Base-by-base conservation (phyloP, 1,140 invertebrate genomes). In the Eumaeus atala region DNA sequence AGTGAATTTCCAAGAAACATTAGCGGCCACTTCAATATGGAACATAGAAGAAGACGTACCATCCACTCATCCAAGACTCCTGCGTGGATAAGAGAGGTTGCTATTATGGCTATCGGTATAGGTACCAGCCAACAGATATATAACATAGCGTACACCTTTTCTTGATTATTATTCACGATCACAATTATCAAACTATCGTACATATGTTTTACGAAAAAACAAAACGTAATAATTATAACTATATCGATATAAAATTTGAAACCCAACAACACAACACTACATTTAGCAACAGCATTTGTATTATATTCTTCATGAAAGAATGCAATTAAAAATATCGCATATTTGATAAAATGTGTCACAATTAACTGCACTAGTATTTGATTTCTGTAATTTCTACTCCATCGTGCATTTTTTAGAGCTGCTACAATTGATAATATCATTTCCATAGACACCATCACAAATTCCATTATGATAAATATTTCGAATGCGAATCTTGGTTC, bases 141-240 rank as follows among this genome's bases (percentile, higher is more conserved):
- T 16, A 73, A 52, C 33, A 75, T 67, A 65, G 61, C 74, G 17
- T 67, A 67, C n/a, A 85, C 69, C 50, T 58, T 74, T 37, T 65
- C 63, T 48, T 70, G 64, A 21, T 64, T 80, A 56, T 77, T 69
- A 58, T 74, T 78, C 7, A 85, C 72, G 51, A 85, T 59, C 0
- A 85, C 73, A 56, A 80, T 70, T 52, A 85, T 77, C 51, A 85
- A 59, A 56, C 70, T 78, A 49, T 85, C 73, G 48, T 83, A 82
- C 77, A 85, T 85, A 51, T 85, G 79, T 49, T 76, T 82, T 10
- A 83, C 80, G 55, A 85, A 80, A 50, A 78, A 80, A 44, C 75
- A 70, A 52, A 85, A 65, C 61, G 83, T 64, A 52, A 80, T 63
- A 4, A 76, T 66, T 48, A 76, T 73, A n/a, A 83, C 79, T 54